These are phyloP conservation scores for Phyto melanocephala DNA, from an alignment of 2,888 invertebrate genomes.

Conservation along the genomic window DNA sequence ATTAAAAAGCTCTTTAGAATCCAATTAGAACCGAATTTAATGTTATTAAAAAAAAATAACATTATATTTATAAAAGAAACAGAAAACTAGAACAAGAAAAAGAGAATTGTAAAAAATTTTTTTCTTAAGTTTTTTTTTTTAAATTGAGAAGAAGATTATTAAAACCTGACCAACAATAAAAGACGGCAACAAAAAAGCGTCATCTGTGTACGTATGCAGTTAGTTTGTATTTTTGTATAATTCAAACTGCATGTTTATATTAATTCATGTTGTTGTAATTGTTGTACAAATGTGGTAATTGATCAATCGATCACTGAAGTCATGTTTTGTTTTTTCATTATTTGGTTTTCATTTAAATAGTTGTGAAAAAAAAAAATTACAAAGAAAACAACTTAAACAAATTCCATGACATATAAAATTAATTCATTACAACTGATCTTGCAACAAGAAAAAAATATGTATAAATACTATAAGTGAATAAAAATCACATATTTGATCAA, in stretches of 20 bases:
- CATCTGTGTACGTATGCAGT: too few species aligned
- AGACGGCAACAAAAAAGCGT: background rate
- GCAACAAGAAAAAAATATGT: background rate
- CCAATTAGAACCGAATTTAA: conserved; percentile 24
- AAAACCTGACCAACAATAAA: conserved; percentile 22
- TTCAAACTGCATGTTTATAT: background rate
- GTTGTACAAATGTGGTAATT: conserved; percentile 30
- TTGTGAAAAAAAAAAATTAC: background rate
- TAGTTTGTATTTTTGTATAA: too few species aligned
- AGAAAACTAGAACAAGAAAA: conserved; percentile 30
- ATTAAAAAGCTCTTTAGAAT: background rate
- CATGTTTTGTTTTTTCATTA: background rate
- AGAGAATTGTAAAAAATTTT: too few species aligned
- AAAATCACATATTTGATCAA: conserved; percentile 11
- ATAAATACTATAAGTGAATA: background rate
- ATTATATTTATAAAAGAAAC: background rate
- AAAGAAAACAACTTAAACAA: conserved; percentile 49
- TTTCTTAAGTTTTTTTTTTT: background rate
- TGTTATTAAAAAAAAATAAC: background rate
- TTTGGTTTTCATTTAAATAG: background rate
- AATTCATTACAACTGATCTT: conserved; percentile 51
- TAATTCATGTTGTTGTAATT: background rate
- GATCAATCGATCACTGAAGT: conserved; percentile 53
- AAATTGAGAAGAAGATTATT: conserved; percentile 21
- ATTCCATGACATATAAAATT: conserved; percentile 54